Percentiles rank a stretch among this genome's conserved stretches.
Evolutionary conservation across 2,113 vertebrate genomes (phyloP).

Genomic region (Thryonomys swinderianus): DNA sequence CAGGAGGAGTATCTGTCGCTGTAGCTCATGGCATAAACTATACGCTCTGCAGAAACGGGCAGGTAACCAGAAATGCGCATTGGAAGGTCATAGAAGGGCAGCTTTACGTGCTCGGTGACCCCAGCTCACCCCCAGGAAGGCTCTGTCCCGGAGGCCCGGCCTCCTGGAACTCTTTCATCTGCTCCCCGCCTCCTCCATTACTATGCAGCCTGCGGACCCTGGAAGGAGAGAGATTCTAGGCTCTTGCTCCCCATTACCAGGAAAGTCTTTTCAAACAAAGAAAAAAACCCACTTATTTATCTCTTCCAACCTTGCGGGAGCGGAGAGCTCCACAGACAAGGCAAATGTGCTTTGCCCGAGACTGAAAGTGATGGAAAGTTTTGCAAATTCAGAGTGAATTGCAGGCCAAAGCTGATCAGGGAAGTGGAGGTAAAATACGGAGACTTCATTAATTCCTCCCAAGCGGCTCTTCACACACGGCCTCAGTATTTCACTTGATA

Average conservation of each 20-base stretch:
- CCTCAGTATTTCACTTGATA: conserved; percentile 17
- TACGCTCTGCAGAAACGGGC: neutral
- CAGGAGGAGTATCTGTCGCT: neutral
- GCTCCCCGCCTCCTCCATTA: conserved; percentile 13
- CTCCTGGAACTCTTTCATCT: neutral
- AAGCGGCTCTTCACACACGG: neutral
- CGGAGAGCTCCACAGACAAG: conserved; percentile 36
- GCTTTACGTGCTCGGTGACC: neutral
- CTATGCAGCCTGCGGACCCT: conserved; percentile 1
- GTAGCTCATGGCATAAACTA: neutral
- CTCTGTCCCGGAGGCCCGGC: neutral
- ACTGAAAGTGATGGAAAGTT: conserved; percentile 29
- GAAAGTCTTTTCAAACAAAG: conserved; percentile 24
- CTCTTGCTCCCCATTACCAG: neutral
- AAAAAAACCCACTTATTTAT: neutral
- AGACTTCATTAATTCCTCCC: conserved; percentile 1
- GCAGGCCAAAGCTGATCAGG: neutral
- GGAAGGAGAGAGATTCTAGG: neutral
- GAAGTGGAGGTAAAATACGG: neutral
- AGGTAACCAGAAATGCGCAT: neutral
- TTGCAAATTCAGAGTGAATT: neutral
- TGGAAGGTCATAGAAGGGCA: neutral
- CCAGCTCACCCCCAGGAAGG: neutral
- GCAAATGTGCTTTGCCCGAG: conserved; percentile 49
- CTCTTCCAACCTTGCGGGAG: conserved; percentile 37